Evolutionary conservation across 2,113 vertebrate species (phyloP).

Genomic region (Sitta europaea): DNA sequence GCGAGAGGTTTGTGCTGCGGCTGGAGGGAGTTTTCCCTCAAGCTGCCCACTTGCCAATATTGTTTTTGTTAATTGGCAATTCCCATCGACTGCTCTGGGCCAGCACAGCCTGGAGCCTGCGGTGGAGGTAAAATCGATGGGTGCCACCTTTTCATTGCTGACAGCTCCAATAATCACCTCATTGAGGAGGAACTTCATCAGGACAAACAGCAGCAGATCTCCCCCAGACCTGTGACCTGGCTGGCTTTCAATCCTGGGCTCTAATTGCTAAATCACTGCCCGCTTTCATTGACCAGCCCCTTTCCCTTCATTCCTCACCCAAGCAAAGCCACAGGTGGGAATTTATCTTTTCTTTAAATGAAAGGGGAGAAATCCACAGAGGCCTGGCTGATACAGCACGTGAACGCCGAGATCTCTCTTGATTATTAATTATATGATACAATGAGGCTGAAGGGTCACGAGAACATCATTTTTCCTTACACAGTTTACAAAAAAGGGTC

Average conservation of each 20-base stretch:
- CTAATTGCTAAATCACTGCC: background rate
- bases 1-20: background rate
- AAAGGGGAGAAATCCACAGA: background rate
- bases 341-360: background rate
- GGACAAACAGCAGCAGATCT: constrained; percentile 20
- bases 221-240: background rate
- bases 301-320: background rate
- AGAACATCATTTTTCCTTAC: background rate
- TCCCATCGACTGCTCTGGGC: background rate
- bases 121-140: constrained; percentile 36
- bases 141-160: constrained; percentile 40
- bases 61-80: constrained; percentile 41
- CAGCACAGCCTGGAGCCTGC: background rate
- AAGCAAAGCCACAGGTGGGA: background rate
- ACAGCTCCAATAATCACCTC: constrained; percentile 51
- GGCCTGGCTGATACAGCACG: background rate
- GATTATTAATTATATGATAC: background rate
- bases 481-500: background rate
- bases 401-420: background rate
- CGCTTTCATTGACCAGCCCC: background rate
- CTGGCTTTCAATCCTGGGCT: background rate
- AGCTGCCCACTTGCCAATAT: constrained; percentile 26
- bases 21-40: constrained; percentile 15
- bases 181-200: constrained; percentile 33
- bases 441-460: background rate